phyloP scores from a whole-genome alignment of 2,113 vertebrate genomes.

The Pontoporia blainvillei region DNA sequence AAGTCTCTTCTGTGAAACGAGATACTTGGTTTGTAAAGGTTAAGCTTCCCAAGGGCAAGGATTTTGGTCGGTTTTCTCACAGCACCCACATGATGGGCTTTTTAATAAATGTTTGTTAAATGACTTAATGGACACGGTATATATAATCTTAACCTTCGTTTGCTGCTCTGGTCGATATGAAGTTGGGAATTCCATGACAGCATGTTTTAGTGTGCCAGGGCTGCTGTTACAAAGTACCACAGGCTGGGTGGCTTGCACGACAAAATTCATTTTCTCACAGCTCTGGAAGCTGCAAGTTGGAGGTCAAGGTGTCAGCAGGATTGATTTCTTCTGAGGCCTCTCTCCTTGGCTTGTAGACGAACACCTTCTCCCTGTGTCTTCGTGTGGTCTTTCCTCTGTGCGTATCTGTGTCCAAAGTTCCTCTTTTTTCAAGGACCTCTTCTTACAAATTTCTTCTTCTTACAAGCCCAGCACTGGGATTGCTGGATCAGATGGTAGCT shows the following conservation, averaged over 20 bases:
- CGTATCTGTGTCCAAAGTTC: background rate
- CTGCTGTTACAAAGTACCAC: background rate
- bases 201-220: background rate
- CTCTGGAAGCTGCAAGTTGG: background rate
- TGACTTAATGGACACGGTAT: background rate
- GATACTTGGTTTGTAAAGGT: background rate
- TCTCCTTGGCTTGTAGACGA: background rate
- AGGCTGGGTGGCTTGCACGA: background rate
- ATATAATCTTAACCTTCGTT: constrained; percentile 12
- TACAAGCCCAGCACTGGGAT: background rate
- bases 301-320: background rate
- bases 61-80: background rate
- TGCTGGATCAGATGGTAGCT: background rate
- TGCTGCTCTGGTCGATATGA: background rate
- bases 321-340: background rate
- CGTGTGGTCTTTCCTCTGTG: background rate
- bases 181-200: background rate
- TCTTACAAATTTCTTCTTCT: background rate
- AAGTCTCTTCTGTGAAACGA: background rate
- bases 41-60: background rate
- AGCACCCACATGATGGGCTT: background rate
- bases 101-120: background rate
- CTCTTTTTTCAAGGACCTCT: background rate
- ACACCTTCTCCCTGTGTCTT: background rate
- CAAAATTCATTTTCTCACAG: background rate